Base-by-base conservation (phyloP, 2,888 invertebrate species). In the Nomada lathburiana region DNA sequence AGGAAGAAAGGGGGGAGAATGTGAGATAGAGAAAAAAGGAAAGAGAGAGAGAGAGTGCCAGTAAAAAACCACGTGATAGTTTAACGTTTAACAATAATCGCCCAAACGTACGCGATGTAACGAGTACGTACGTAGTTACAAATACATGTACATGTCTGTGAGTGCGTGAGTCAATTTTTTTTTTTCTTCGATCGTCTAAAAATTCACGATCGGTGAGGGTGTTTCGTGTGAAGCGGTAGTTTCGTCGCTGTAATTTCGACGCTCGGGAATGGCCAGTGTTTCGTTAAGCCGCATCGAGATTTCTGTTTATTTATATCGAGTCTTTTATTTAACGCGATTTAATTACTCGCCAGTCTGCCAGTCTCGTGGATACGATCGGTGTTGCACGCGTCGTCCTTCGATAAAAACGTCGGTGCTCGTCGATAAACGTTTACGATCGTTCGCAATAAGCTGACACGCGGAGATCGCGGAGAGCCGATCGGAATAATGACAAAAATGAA, bases 51-150 rank as follows among this genome's bases (percentile, higher is more conserved):
- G 68, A 70, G 73, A 76, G 85, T 78, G 87, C 83, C 87, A 85
- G 82, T 86, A 79, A 82, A 79, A 80, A 81, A 71, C 69, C 69
- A 76, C 80, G 88, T 85, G 88, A 86, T 88, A 88, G 80, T 80
- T 88, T 88, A 85, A 85, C 80, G 76, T 87, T 87, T 77, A 87
- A 83, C 74, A 77, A 86, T 83, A 83, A 83, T 53, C 68, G 74
- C 60, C 60, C 26, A 13, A 26, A 62, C 62, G 57, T 53, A 59
- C 67, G 53, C 36, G 80, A 36, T 64, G 68, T 47, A 52, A 50
- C 55, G 29, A 52, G 26, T 71, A 20, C 69, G 64, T 62, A 67
- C 64, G 69, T 55, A 52, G 47, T 47, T 74, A 23, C 60, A 7
- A 42, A 55, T 36, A 60, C n/a, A 53, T 44, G 52, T 69, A 26